Evolutionary conservation across 2,888 invertebrate species (phyloP), one percentile per base, ranked within the genome.

Genomic region (Hirtodrosophila trivittata): DNA sequence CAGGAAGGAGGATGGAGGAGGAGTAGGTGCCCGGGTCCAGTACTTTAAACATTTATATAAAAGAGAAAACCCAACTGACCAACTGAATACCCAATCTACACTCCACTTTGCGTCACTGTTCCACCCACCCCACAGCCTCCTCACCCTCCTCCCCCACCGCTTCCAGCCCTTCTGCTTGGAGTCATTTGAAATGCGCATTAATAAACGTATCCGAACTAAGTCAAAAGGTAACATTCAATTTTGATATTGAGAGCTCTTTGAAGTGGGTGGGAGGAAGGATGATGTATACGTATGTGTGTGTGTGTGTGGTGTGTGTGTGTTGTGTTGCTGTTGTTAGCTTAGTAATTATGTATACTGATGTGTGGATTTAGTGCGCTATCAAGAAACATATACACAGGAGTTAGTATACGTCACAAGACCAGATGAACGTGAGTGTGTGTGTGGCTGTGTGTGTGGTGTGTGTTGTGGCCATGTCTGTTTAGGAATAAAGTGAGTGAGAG

Each of bases 221-320:
- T 21, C 55, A 30, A 75, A 74, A 49, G 70, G 70, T 63, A 57
- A 63, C 70, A 74, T 56, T 69, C 56, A 70, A 69, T 70, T 62
- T 50, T 30, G 52, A 9, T 47, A 43, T 51, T n/a, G 33, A 45
- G 18, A 12, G 16, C 10, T 37, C 73, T 55, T 67, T 73, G 68
- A 69, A 55, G 62, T 60, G 49, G 10, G 28, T 28, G n/a, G 28
- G 9, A 9, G 2, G 28, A n/a, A n/a, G 28, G 28, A 28, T 4
- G 28, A 4, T 14, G 18, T 35, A 13, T 26, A 9, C 8, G 14
- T 39, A 7, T 33, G n/a, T 41, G 28, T 37, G 28, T 57, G 42
- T 37, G 28, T 28, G 28, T 28, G 5, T 28, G 28, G 28, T 4
- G 50, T 0, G 35, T 42, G 51, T 42, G n/a, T 10, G 21, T 33